Conservation (phyloP, 2,113 vertebrate genomes). For the Syngnathoides biaculeatus region DNA sequence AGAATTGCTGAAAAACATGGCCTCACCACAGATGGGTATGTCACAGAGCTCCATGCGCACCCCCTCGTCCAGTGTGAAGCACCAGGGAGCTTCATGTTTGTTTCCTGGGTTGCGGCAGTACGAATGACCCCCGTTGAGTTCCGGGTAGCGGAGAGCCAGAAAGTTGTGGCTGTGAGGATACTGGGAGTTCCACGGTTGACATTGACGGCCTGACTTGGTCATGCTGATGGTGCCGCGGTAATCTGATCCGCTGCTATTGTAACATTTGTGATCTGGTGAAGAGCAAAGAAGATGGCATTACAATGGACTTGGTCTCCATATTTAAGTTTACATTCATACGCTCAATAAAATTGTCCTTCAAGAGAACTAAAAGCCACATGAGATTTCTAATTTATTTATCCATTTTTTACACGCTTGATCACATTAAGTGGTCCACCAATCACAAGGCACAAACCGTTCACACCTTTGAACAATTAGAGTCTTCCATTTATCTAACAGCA, state of each 20-base stretch:
- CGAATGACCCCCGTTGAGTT: slow-evolving; percentile 94
- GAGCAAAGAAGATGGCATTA: background rate
- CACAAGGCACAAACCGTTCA: too few relatives aligned
- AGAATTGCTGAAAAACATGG: background rate
- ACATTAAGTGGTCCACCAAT: too few relatives aligned
- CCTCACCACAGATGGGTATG: slow-evolving; percentile 87
- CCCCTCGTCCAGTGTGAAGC: slow-evolving; percentile 94
- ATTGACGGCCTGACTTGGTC: slow-evolving; percentile 91
- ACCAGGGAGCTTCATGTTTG: slow-evolving; percentile 94
- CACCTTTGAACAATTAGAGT: too few relatives aligned
- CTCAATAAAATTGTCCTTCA: too few relatives aligned
- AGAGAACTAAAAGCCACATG: too few relatives aligned
- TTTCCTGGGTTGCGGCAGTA: slow-evolving; percentile 97
- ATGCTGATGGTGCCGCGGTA: slow-evolving; percentile 90
- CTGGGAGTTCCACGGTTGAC: slow-evolving; percentile 98
- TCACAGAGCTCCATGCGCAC: slow-evolving; percentile 92
- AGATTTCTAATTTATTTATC: too few relatives aligned
- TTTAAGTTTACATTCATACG: too few relatives aligned
- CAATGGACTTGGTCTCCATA: background rate
- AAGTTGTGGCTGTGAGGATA: slow-evolving; percentile 94
- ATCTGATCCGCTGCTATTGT: slow-evolving; percentile 87
- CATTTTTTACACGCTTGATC: too few relatives aligned
- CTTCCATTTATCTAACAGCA: too few relatives aligned
- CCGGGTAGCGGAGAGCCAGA: slow-evolving; percentile 83
- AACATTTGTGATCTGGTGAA: slow-evolving; percentile 89